A percentile compares a stretch with the other conserved stretches of the same genome.
Evolutionary conservation across 2,113 vertebrate genomes (phyloP).

Genomic region (Bubo blakistoni): DNA sequence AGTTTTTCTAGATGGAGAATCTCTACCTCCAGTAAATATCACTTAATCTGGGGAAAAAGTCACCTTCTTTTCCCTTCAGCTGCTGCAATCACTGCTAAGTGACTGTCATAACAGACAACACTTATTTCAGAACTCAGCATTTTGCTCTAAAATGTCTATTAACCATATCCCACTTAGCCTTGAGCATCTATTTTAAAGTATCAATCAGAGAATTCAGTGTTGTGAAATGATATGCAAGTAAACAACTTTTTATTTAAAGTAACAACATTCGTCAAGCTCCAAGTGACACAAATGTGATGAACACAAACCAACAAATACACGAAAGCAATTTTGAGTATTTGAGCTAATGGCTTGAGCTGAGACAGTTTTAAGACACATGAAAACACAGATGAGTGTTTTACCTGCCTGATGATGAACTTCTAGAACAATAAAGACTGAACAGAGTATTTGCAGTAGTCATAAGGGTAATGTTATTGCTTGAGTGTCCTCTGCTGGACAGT

Average conservation of each 20-base stretch:
- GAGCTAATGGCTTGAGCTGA: background rate
- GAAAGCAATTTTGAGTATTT: background rate
- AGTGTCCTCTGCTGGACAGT: conserved; percentile 1
- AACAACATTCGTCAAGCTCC: background rate
- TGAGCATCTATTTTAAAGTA: background rate
- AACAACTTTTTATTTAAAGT: background rate
- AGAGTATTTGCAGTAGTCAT: fast-evolving
- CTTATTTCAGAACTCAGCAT: background rate
- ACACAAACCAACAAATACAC: background rate
- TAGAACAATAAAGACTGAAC: no score
- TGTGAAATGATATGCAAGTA: background rate
- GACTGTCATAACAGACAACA: background rate
- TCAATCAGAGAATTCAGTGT: fast-evolving
- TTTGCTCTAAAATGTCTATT: background rate
- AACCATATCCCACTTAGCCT: background rate
- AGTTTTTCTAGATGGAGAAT: background rate
- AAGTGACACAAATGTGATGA: fast-evolving
- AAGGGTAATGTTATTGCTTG: background rate
- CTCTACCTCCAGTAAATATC: background rate
- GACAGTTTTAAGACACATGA: background rate
- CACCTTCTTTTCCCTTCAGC: background rate
- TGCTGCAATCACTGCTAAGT: background rate
- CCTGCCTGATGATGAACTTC: background rate
- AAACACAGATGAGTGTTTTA: background rate
- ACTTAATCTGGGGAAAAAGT: background rate